Percentiles rank a stretch among this genome's conserved stretches.
Conservation (phyloP, 2,113 vertebrate genomes). For the Salvelinus sp. region DNA sequence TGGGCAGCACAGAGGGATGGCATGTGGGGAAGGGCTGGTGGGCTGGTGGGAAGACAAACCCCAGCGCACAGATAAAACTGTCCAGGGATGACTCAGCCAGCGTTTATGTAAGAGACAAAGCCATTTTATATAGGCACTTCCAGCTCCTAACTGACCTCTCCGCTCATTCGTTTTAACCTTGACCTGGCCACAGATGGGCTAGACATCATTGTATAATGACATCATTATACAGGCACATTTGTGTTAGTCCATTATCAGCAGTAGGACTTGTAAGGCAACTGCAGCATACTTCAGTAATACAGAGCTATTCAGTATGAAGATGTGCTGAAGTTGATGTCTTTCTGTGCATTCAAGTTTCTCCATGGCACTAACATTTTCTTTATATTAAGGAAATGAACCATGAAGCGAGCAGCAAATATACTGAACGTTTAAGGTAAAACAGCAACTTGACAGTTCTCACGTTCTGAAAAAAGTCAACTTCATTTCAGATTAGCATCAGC, state of each 20-base stretch:
- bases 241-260: constrained; percentile 23
- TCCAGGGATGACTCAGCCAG: constrained; percentile 43
- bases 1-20: no score
- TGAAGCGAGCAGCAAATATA: constrained; percentile 15
- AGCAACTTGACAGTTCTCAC: neutral
- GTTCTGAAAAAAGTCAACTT: constrained; percentile 10
- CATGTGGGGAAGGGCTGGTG: no score
- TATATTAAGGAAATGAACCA: constrained; percentile 27
- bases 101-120: constrained; percentile 28
- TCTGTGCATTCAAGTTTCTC: neutral
- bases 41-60: no score
- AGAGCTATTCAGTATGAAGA: neutral
- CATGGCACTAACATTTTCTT: constrained; percentile 15
- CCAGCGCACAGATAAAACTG: neutral
- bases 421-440: constrained; percentile 30
- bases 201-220: neutral
- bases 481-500: constrained; percentile 21
- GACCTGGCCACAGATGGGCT: constrained; percentile 7
- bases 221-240: constrained; percentile 10
- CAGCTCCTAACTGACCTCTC: constrained; percentile 17
- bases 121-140: constrained; percentile 23
- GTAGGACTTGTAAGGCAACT: constrained; percentile 17
- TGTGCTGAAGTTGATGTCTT: neutral
- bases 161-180: constrained; percentile 18
- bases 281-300: neutral